phyloP scores from a whole-genome alignment of 2,113 vertebrate species.

The Rousettus leschenaultii region DNA sequence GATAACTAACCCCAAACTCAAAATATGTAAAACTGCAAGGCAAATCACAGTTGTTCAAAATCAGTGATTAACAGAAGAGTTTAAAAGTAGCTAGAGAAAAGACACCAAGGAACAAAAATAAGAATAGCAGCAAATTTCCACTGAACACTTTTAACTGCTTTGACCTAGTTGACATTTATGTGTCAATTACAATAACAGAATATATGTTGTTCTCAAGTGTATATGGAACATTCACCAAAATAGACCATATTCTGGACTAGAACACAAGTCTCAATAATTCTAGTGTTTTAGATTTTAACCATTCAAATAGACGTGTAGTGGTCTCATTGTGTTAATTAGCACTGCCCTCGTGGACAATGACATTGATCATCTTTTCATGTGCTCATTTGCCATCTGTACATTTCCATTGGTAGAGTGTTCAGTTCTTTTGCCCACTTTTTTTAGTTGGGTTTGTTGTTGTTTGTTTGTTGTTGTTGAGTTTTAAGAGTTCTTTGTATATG shows the following conservation, averaged over 20 bases:
- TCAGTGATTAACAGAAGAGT: not conserved
- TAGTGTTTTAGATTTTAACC: not conserved
- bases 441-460: not conserved
- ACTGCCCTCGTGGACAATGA: not conserved
- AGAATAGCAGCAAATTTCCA: not conserved
- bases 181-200: not conserved
- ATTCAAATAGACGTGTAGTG: not conserved
- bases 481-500: conserved; percentile 17
- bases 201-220: not conserved
- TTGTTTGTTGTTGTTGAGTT: not conserved
- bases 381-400: not conserved
- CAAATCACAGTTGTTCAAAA: not conserved
- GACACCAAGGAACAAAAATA: not conserved
- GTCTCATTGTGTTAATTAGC: not conserved
- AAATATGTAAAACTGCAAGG: not conserved
- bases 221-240: not conserved
- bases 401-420: not conserved
- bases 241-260: not conserved
- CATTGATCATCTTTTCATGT: not conserved
- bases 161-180: not conserved
- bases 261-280: not conserved
- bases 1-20: not conserved
- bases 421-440: not conserved
- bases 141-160: not conserved
- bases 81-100: not conserved